A percentile compares a stretch with the other conserved stretches of the same genome.
Evolutionary conservation across 2,888 invertebrate species (phyloP).

Genomic region (Ganaspis brasiliensis): DNA sequence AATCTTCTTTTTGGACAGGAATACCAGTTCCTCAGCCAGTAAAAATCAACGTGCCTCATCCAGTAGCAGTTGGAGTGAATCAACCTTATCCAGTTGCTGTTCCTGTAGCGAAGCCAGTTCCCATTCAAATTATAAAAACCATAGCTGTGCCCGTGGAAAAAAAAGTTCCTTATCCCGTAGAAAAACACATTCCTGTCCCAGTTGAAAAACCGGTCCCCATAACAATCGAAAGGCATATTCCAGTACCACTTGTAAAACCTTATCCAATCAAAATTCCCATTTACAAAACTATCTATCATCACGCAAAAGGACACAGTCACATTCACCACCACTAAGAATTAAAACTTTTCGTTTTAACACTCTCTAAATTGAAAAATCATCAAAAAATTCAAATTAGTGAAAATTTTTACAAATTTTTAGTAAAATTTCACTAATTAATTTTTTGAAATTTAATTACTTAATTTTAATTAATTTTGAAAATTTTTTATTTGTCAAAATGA

Average conservation of each 20-base stretch:
- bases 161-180: conserved; percentile 87
- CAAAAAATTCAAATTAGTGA: no score
- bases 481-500: no score
- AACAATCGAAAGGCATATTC: conserved; percentile 86
- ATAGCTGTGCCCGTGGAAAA: conserved; percentile 87
- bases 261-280: conserved; percentile 87
- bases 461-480: no score
- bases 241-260: conserved; percentile 87
- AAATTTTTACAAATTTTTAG: no score
- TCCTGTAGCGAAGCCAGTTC: conserved; percentile 86
- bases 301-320: conserved; percentile 81
- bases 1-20: conserved; percentile 61
- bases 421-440: no score
- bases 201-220: conserved; percentile 87
- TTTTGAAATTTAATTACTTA: no score
- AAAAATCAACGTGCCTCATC: conserved; percentile 83
- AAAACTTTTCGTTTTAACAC: no score
- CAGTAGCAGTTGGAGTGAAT: conserved; percentile 83
- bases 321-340: conserved; percentile 28
- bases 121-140: conserved; percentile 87
- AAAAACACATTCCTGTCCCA: conserved; percentile 85
- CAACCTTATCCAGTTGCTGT: conserved; percentile 87
- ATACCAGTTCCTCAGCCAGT: conserved; percentile 85
- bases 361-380: no score
- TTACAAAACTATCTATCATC: conserved; percentile 87